Evolutionary conservation across 2,888 invertebrate species (phyloP).

Genomic region (Helicoverpa assulta): DNA sequence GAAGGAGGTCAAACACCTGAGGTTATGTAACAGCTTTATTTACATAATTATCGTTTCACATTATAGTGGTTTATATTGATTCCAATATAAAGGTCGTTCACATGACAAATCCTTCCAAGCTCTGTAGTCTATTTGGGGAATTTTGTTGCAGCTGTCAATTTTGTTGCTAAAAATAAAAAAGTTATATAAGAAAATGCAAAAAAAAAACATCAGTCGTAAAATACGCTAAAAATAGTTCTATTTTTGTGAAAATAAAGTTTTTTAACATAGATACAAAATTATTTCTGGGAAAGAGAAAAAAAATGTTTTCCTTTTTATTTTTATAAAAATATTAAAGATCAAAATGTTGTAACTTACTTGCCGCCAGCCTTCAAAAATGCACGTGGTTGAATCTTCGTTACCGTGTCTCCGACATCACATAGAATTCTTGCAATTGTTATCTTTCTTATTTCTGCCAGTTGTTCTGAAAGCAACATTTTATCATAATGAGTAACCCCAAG

Average conservation of each 20-base stretch:
- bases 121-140: constrained; percentile 23
- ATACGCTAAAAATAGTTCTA: no score
- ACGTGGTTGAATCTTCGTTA: constrained; percentile 69
- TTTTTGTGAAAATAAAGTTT: no score
- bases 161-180: constrained; percentile 39
- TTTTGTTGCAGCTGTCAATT: constrained; percentile 39
- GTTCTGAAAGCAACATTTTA: constrained; percentile 57
- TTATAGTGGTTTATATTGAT: neutral
- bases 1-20: constrained; percentile 21
- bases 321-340: no score
- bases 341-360: constrained; percentile 58
- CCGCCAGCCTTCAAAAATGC: constrained; percentile 68
- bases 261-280: no score
- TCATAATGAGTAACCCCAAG: neutral
- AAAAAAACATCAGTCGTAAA: no score
- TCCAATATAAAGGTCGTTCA: constrained; percentile 18
- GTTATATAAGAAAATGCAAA: no score
- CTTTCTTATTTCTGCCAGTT: constrained; percentile 71
- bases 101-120: constrained; percentile 41
- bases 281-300: no score
- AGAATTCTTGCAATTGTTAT: constrained; percentile 66
- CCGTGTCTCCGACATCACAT: constrained; percentile 75
- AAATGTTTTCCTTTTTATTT: no score
- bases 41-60: neutral
- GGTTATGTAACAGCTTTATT: neutral